phyloP scores from a whole-genome alignment of 2,888 invertebrate species.

The Fissipunctia ypsillon region DNA sequence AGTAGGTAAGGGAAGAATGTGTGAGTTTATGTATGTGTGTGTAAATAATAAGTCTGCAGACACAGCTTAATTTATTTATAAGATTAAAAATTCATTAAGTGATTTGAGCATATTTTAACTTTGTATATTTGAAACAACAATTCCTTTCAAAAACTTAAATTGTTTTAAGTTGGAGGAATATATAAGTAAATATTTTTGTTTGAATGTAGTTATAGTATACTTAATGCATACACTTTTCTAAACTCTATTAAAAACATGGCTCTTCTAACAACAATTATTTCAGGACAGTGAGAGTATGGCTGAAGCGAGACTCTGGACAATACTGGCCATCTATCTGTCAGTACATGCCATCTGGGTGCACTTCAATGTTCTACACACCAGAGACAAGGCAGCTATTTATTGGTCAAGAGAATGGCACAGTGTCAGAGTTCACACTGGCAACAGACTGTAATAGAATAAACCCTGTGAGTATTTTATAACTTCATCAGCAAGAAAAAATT shows the following conservation, averaged over 20 bases:
- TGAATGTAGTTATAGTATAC: background rate
- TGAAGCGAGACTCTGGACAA: constrained; percentile 99
- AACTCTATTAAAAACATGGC: background rate
- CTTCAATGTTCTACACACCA: constrained; percentile 96
- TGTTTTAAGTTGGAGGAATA: background rate
- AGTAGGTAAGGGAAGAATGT: too few species aligned
- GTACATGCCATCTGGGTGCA: constrained; percentile 98
- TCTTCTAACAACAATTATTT: constrained; percentile 15
- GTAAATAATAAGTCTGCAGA: background rate
- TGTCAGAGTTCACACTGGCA: constrained; percentile 96
- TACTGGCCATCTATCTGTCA: constrained; percentile 99
- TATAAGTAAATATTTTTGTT: background rate
- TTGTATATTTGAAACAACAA: background rate
- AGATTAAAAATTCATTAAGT: background rate
- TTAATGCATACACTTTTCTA: too few species aligned
- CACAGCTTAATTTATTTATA: background rate
- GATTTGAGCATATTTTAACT: background rate
- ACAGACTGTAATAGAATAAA: constrained; percentile 98
- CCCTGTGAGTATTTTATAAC: constrained; percentile 87
- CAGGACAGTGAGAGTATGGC: constrained; percentile 98
- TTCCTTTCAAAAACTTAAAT: background rate
- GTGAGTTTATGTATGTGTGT: too few species aligned
- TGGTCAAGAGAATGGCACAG: constrained; percentile 98
- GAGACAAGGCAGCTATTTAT: constrained; percentile 97
- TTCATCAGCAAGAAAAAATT: too few species aligned